Conservation (phyloP, 2,113 vertebrate species). For the Nycticebus coucang region DNA sequence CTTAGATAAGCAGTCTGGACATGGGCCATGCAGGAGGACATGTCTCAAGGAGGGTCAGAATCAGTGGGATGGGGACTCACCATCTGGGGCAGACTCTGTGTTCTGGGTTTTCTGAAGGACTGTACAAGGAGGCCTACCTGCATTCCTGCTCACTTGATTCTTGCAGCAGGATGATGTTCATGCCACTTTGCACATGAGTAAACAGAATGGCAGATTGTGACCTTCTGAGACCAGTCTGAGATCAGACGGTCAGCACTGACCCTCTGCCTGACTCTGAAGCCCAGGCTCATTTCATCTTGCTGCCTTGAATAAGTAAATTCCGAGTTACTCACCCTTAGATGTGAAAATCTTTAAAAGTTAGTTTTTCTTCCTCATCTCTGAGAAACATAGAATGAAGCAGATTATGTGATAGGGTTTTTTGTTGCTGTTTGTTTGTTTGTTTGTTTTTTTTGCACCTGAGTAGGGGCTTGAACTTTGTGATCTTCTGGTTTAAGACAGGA, state of each 20-base stretch:
- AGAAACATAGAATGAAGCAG: background rate
- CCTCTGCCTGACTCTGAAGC: background rate
- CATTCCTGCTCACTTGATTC: background rate
- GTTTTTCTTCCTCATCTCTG: background rate
- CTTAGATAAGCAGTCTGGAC: background rate
- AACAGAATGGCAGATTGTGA: background rate
- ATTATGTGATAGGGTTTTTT: background rate
- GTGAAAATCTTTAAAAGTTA: background rate
- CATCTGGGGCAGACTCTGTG: background rate
- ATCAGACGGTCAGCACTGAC: background rate
- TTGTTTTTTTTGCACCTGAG: too few relatives aligned
- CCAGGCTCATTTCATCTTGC: background rate
- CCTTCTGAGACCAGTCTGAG: background rate
- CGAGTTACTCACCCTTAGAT: background rate
- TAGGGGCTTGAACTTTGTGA: background rate
- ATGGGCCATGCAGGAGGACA: background rate
- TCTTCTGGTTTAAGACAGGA: background rate
- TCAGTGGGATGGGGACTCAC: background rate
- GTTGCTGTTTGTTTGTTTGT: too few relatives aligned
- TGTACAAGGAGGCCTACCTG: background rate
- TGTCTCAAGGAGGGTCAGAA: background rate
- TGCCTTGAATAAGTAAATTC: background rate
- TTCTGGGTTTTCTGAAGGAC: background rate
- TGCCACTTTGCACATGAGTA: background rate
- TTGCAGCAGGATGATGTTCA: background rate